Evolutionary conservation across 2,888 invertebrate genomes (phyloP), one percentile per base, ranked within the genome.

Genomic region (Sinelater perroti): DNA sequence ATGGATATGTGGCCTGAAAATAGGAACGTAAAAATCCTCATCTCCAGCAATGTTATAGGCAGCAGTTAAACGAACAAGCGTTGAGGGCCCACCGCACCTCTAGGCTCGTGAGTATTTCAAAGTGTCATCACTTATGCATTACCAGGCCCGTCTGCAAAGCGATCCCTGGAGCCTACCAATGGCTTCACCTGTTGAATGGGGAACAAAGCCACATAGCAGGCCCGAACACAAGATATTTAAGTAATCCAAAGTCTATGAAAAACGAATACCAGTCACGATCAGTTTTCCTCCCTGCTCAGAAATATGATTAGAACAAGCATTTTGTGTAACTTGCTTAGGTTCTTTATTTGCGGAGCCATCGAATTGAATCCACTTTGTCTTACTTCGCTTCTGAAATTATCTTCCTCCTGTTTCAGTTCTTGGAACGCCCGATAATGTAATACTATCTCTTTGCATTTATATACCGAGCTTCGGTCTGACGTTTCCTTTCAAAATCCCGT

Each of bases 101-200:
- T 51, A 60, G 55, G 66, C 68, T 69, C 70, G 66, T 70, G 68
- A 69, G 68, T 72, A 73, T 73, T 72, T 73, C 77, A 80, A 79
- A 79, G 77, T 75, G 79, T 78, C 81, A 82, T 84, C 82, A 83
- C 80, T 84, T 83, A 84, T 84, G 83, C 83, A 84, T 83, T 81
- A 82, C 80, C 77, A 77, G 78, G 75, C 75, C 75, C 76, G 78
- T 76, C 75, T 72, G 72, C 76, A 81, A 83, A 83, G 80, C 79
- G 81, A 72, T 81, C 82, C 81, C 82, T 61, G 75, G 78, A 79
- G 74, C 66, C 70, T 64, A 69, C 71, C 71, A 74, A 71, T 75
- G 75, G 70, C 68, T 70, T 69, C 75, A 75, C 75, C 76, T 75
- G 76, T 75, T 75, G 75, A 75, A 69, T 68, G 66, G 59, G 65